phyloP scores from a whole-genome alignment of 2,797 vertebrate genomes.

The Cynopterus sphinx region DNA sequence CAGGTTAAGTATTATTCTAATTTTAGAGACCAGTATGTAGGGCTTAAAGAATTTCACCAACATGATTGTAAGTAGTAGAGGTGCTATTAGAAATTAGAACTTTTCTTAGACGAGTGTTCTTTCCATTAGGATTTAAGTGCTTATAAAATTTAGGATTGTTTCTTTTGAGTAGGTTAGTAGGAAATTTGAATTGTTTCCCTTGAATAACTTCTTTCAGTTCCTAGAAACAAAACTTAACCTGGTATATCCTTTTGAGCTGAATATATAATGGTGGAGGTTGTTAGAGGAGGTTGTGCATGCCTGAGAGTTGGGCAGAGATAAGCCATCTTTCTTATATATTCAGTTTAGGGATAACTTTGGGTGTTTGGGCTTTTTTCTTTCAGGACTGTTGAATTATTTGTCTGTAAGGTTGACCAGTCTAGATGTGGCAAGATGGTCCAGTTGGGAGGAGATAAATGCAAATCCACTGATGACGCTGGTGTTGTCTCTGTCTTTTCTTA shows the following conservation, averaged over 20 bases:
- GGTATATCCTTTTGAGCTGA: background rate
- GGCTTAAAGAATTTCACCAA: slow-evolving; percentile 13
- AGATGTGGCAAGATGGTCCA: background rate
- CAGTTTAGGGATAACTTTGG: background rate
- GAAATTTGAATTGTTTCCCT: background rate
- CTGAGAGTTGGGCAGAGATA: background rate
- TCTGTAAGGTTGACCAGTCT: background rate
- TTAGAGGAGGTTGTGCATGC: background rate
- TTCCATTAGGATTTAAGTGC: background rate
- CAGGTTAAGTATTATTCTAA: background rate
- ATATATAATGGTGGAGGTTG: background rate
- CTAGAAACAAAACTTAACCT: background rate
- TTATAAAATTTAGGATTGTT: background rate
- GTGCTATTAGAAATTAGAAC: slow-evolving; percentile 21
- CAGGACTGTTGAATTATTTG: background rate
- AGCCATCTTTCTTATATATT: background rate
- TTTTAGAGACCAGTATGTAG: slow-evolving; percentile 22
- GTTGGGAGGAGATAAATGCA: background rate
- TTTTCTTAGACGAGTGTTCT: background rate
- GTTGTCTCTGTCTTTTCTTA: background rate
- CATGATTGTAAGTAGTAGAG: background rate
- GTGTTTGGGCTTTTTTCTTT: slow-evolving; percentile 13
- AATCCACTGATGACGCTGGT: background rate
- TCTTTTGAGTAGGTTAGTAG: slow-evolving; percentile 25
- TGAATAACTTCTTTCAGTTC: background rate